phyloP scores from a whole-genome alignment of 2,888 invertebrate species.

The Melieria omissa region DNA sequence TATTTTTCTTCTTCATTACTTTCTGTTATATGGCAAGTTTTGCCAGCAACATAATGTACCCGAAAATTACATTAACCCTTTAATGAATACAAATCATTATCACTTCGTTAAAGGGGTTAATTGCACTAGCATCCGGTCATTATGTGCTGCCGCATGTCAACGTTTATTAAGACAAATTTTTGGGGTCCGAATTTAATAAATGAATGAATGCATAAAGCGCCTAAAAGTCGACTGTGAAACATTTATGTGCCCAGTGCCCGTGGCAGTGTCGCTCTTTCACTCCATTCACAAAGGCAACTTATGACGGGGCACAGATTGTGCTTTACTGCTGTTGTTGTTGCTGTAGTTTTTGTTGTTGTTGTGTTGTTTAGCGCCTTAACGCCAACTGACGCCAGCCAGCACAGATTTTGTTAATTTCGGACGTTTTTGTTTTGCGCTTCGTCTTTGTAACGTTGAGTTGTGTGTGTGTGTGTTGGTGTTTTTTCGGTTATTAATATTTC shows the following conservation, averaged over 20 bases:
- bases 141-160: slow-evolving; percentile 21
- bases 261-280: no score
- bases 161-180: slow-evolving; percentile 8
- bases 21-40: no score
- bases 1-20: no score
- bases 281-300: no score
- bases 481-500: neutral
- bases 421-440: neutral
- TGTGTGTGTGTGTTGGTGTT: neutral
- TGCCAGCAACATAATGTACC: no score
- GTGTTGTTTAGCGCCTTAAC: neutral
- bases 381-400: neutral
- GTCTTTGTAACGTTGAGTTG: no score
- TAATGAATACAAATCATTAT: slow-evolving; percentile 26
- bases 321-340: neutral
- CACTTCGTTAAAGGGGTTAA: slow-evolving; percentile 24
- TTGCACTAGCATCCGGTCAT: slow-evolving; percentile 4
- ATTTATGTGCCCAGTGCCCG: no score
- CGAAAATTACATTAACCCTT: slow-evolving; percentile 1
- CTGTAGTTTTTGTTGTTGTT: neutral
- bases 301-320: no score
- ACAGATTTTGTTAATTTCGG: slow-evolving; percentile 2
- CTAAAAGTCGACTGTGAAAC: neutral
- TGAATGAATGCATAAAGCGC: slow-evolving; percentile 14
- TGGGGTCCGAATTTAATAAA: neutral